phyloP scores from a whole-genome alignment of 1,140 invertebrate species.

The Teleopsis dalmanni region DNA sequence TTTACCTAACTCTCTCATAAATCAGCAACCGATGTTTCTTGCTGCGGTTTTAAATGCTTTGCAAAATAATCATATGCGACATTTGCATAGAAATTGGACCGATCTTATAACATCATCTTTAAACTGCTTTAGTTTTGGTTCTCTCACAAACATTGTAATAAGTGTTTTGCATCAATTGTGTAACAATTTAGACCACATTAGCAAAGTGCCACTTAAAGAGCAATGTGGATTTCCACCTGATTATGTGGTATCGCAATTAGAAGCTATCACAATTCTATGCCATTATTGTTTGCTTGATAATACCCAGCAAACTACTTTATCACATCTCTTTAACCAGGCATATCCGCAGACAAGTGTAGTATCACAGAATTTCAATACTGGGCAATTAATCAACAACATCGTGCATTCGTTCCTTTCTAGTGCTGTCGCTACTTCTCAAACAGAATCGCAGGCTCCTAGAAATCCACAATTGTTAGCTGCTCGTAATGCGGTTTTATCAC shows the following conservation, averaged over 20 bases:
- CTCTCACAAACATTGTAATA: slow-evolving; percentile 68
- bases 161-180: slow-evolving; percentile 76
- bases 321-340: slow-evolving; percentile 54
- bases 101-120: slow-evolving; percentile 66
- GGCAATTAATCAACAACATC: slow-evolving; percentile 73
- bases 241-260: slow-evolving; percentile 71
- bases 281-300: slow-evolving; percentile 80
- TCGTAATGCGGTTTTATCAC: slow-evolving; percentile 65
- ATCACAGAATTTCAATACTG: slow-evolving; percentile 52
- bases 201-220: slow-evolving; percentile 35
- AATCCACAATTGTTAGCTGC: slow-evolving; percentile 48
- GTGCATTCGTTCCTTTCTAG: slow-evolving; percentile 66
- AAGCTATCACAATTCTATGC: slow-evolving; percentile 73
- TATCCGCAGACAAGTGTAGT: slow-evolving; percentile 46
- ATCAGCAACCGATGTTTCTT: slow-evolving; percentile 81
- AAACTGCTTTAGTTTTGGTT: slow-evolving; percentile 63
- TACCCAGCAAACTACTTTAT: slow-evolving; percentile 54
- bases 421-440: slow-evolving; percentile 11
- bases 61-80: slow-evolving; percentile 56
- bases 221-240: slow-evolving; percentile 56
- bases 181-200: slow-evolving; percentile 65
- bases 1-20: slow-evolving; percentile 57
- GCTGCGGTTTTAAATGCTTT: slow-evolving; percentile 73
- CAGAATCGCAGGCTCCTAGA: slow-evolving; percentile 32
- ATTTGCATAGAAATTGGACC: slow-evolving; percentile 74